A percentile compares a stretch with the other conserved stretches of the same genome.
Evolutionary conservation across 2,797 vertebrate genomes (phyloP).

Genomic region (Cyclura pinguis): DNA sequence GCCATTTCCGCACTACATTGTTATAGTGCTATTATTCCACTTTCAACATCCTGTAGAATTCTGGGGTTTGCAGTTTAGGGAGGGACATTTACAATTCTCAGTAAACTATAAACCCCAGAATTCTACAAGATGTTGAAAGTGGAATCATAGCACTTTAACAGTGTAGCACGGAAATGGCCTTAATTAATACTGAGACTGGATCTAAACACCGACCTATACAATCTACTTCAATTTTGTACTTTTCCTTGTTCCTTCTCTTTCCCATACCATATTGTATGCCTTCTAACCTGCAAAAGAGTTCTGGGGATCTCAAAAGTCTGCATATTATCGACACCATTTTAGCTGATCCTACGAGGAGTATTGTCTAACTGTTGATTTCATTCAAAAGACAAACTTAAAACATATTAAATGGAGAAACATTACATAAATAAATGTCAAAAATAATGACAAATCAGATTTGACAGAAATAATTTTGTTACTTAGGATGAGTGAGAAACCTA

Average conservation of each 20-base stretch:
- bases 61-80: too few species aligned
- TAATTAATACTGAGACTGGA: background rate
- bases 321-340: background rate
- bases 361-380: background rate
- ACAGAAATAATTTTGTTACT: background rate
- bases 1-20: too few species aligned
- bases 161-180: too few species aligned
- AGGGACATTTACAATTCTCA: too few species aligned
- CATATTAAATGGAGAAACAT: background rate
- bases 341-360: background rate
- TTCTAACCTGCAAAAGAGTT: background rate
- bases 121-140: too few species aligned
- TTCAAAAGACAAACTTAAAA: background rate
- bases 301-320: background rate
- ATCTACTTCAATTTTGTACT: background rate
- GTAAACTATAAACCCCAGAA: too few species aligned
- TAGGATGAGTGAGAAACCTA: background rate
- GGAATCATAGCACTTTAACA: too few species aligned
- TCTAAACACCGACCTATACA: background rate
- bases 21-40: too few species aligned
- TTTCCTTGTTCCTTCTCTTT: background rate
- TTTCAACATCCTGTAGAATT: too few species aligned
- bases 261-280: background rate
- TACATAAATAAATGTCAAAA: background rate
- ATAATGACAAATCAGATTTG: background rate